A percentile compares a stretch with the other conserved stretches of the same genome.
Evolutionary conservation across 1,140 invertebrate genomes (phyloP).

Genomic region (Carposina sasakii): DNA sequence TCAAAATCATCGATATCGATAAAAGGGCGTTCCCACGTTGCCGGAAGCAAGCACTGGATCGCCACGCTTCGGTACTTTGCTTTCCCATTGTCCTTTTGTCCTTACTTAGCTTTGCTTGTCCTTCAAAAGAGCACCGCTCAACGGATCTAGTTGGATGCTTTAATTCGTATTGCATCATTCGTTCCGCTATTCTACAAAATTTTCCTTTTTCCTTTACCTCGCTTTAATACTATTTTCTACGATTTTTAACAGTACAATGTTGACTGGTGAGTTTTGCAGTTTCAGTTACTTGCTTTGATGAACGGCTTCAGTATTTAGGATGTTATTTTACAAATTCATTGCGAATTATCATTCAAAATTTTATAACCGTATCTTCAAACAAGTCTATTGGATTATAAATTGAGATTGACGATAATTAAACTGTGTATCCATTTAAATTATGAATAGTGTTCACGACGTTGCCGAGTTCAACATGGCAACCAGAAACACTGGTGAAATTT

Average conservation of each 20-base stretch:
- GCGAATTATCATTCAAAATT: too few species aligned
- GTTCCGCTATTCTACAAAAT: conserved; percentile 46
- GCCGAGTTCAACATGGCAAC: conserved; percentile 30
- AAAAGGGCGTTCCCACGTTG: conserved; percentile 60
- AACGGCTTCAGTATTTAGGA: too few species aligned
- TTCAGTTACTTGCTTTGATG: too few species aligned
- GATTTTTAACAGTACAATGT: too few species aligned
- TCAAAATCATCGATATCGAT: conserved; percentile 40
- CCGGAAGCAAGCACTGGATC: conserved; percentile 49
- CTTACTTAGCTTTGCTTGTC: conserved; percentile 47
- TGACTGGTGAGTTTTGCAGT: too few species aligned
- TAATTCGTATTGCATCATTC: conserved; percentile 55
- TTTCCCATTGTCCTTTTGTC: conserved; percentile 61
- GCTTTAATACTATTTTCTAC: too few species aligned
- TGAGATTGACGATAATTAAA: too few species aligned
- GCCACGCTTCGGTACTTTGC: conserved; percentile 59
- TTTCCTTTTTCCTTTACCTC: conserved; percentile 35
- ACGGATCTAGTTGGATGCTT: conserved; percentile 51
- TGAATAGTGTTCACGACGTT: too few species aligned
- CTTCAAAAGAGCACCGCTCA: conserved; percentile 46
- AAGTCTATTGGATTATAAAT: too few species aligned
- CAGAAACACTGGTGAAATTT: conserved; percentile 57
- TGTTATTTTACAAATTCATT: too few species aligned
- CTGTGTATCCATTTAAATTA: too few species aligned
- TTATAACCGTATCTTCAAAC: too few species aligned